Evolutionary conservation across 1,140 invertebrate species (phyloP).

Genomic region (Ptiloglossa arizonensis): DNA sequence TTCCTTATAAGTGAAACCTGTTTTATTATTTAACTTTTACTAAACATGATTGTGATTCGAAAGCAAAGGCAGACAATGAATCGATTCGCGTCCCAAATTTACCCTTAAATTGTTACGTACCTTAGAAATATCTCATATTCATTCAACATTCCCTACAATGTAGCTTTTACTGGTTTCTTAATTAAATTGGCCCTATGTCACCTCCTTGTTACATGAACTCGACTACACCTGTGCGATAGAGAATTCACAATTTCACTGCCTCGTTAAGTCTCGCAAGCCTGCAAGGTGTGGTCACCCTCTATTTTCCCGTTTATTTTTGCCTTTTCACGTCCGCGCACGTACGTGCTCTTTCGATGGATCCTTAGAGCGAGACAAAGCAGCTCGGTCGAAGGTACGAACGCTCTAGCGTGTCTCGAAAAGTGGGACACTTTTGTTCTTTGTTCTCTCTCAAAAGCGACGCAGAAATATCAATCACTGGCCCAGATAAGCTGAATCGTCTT

Average conservation of each 20-base stretch:
- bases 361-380: constrained; percentile 18
- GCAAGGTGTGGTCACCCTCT: neutral
- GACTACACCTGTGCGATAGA: neutral
- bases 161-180: neutral
- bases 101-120: too few species aligned
- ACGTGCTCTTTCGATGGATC: constrained; percentile 13
- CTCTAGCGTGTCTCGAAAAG: constrained; percentile 29
- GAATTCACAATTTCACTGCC: constrained; percentile 25
- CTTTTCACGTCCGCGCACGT: neutral
- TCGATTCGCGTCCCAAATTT: neutral
- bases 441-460: constrained; percentile 15
- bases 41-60: too few species aligned
- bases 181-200: neutral
- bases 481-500: constrained; percentile 23
- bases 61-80: neutral
- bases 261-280: too few species aligned
- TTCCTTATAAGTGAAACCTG: too few species aligned
- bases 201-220: neutral
- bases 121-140: neutral
- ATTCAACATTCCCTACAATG: neutral
- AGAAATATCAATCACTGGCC: constrained; percentile 30
- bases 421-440: constrained; percentile 33
- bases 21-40: too few species aligned
- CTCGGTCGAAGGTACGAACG: constrained; percentile 35
- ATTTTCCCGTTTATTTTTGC: constrained; percentile 32